Evolutionary conservation across 2,888 invertebrate genomes (phyloP), one percentile per base, ranked within the genome.

Genomic region (Idaea aversata): DNA sequence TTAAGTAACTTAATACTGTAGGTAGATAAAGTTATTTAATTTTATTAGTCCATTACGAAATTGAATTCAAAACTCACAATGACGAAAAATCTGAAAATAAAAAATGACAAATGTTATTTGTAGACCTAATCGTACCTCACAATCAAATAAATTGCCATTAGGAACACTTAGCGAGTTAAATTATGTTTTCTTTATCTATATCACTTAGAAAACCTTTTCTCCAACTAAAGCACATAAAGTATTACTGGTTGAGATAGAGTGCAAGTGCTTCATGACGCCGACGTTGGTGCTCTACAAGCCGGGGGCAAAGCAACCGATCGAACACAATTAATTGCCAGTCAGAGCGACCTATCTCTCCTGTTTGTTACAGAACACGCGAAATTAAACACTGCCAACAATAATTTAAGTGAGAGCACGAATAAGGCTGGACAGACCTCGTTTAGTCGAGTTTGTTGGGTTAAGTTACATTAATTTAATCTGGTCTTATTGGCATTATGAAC

Each of bases 281-380:
- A 36, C 36, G 10, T 47, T 10, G 7, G 47, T 47, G 47, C 13
- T 13, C 47, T 10, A 47, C 69, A 72, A 72, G 73, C 71, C 73
- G 59, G 64, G 63, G 65, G 68, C 67, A 70, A 66, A 72, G 63
- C 73, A 73, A 72, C 73, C 68, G 67, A 68, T 64, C 66, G 67
- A 71, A 75, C 75, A 70, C 77, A 83, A 84, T 84, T 79, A 83
- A 85, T 82, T 75, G 70, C 77, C 75, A 70, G 77, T 83, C 83
- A 81, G 69, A 77, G 73, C 75, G 69, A 74, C 65, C 83, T 84
- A 79, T 81, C 82, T 74, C 71, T 73, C 67, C 75, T 78, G 85
- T 84, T 85, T 72, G 77, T 74, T 70, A 71, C 62, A 7, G 61
- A 65, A 70, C 74, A 74, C 74, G 74, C 72, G 67, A 71, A 72